Evolutionary conservation across 92 coral and sea anemone genomes (phyloP).

Genomic region (Zoanthus sansibaricus): DNA sequence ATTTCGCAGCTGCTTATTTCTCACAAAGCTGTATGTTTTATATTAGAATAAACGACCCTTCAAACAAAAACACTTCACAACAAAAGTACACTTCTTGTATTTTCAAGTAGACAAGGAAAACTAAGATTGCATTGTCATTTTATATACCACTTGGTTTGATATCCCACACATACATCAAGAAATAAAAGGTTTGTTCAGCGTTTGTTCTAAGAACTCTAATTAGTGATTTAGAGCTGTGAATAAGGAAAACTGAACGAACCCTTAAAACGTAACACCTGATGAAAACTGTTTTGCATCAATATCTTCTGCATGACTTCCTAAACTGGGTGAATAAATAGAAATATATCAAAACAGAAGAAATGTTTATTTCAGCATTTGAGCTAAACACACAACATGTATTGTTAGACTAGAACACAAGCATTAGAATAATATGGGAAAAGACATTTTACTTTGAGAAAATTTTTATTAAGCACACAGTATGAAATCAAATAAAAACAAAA

Average conservation of each 20-base stretch:
- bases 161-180: constrained; percentile 27
- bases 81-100: constrained; percentile 7
- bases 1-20: constrained; percentile 36
- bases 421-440: constrained; percentile 45
- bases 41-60: constrained; percentile 33
- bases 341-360: not conserved
- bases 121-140: constrained; percentile 9
- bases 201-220: constrained; percentile 34
- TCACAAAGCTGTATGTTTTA: constrained; percentile 34
- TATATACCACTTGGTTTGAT: constrained; percentile 10
- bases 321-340: constrained; percentile 7
- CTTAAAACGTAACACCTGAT: not conserved
- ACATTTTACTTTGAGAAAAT: constrained; percentile 30
- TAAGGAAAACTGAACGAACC: not conserved
- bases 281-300: not conserved
- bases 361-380: constrained; percentile 33
- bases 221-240: constrained; percentile 33
- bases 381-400: constrained; percentile 12
- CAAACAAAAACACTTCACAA: constrained; percentile 25
- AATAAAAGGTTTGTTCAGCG: constrained; percentile 30
- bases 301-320: not conserved
- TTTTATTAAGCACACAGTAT: constrained; percentile 34
- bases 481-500: constrained; percentile 14
- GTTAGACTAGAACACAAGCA: constrained; percentile 14
- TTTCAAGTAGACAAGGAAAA: constrained; percentile 26